A percentile compares a stretch with the other conserved stretches of the same genome.
These are phyloP conservation scores for Cephus sareptanus DNA, from an alignment of 2,888 invertebrate species.

Conservation along the genomic window DNA sequence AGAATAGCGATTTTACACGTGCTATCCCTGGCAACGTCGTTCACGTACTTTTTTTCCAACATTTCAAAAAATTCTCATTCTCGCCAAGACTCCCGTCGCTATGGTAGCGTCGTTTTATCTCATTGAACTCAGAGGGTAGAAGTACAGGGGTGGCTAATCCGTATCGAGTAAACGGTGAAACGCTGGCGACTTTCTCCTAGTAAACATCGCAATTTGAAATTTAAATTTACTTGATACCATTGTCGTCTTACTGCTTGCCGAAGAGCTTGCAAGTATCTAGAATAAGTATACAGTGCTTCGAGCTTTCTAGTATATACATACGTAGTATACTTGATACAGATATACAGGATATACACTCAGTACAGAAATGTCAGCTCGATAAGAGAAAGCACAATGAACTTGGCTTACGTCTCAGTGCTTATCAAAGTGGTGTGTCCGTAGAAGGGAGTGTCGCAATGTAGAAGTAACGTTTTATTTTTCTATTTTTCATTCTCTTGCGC, in stretches of 20 bases:
- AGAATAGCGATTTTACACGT: neutral
- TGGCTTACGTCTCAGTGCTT: constrained; percentile 35
- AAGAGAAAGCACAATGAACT: constrained; percentile 36
- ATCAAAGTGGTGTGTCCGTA: constrained; percentile 21
- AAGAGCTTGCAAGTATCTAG: constrained; percentile 20
- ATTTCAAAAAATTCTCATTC: neutral
- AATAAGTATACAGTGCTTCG: neutral
- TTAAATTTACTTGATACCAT: constrained; percentile 47
- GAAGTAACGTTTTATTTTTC: neutral
- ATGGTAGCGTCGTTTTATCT: neutral
- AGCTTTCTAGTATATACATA: neutral
- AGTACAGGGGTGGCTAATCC: constrained; percentile 34
- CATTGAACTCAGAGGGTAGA: neutral
- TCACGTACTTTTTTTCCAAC: neutral
- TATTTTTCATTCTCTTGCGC: neutral
- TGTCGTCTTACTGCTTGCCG: constrained; percentile 27
- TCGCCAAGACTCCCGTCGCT: neutral
- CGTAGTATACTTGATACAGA: neutral
- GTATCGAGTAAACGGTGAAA: constrained; percentile 41
- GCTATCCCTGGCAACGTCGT: neutral
- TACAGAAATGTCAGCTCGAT: constrained; percentile 34
- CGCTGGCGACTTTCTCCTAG: constrained; percentile 15
- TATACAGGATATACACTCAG: constrained; percentile 11
- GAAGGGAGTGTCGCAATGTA: neutral
- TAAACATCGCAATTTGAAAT: constrained; percentile 50